Evolutionary conservation across 2,888 invertebrate species (phyloP).

Genomic region (Dicyrtomina minuta): DNA sequence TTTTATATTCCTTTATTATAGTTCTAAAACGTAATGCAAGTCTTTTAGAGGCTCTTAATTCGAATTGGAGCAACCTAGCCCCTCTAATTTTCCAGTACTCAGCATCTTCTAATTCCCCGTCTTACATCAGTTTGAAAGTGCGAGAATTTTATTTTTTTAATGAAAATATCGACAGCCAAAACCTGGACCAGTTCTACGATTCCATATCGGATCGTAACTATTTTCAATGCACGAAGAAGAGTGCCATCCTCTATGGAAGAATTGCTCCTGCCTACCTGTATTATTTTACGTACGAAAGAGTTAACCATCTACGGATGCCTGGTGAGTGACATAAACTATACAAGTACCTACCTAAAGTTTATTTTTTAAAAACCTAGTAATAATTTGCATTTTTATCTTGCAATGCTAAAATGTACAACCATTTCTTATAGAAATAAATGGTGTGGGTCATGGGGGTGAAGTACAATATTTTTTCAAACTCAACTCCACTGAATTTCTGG

Average conservation of each 20-base stretch:
- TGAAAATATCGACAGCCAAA: constrained; percentile 31
- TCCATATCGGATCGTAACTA: constrained; percentile 43
- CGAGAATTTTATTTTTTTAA: constrained; percentile 44
- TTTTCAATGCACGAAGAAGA: constrained; percentile 40
- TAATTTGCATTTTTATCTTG: not conserved
- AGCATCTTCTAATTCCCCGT: not conserved
- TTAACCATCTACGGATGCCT: not conserved
- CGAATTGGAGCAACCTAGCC: constrained; percentile 44
- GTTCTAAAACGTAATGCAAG: constrained; percentile 5
- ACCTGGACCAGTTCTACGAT: constrained; percentile 41
- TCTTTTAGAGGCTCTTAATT: constrained; percentile 38
- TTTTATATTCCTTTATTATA: not conserved
- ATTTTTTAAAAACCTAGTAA: not conserved
- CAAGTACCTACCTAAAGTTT: not conserved
- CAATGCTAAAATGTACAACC: not conserved
- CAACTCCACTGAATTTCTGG: not conserved
- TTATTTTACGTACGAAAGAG: constrained; percentile 42
- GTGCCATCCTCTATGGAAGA: constrained; percentile 37
- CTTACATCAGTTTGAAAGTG: constrained; percentile 21
- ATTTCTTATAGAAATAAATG: not conserved
- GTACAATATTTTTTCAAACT: constrained; percentile 23
- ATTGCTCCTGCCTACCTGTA: constrained; percentile 40
- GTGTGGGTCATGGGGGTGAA: not conserved
- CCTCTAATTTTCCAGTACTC: constrained; percentile 38
- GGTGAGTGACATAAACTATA: constrained; percentile 9